Evolutionary conservation across 2,888 invertebrate genomes (phyloP).

Genomic region (Meandrusa payeni): DNA sequence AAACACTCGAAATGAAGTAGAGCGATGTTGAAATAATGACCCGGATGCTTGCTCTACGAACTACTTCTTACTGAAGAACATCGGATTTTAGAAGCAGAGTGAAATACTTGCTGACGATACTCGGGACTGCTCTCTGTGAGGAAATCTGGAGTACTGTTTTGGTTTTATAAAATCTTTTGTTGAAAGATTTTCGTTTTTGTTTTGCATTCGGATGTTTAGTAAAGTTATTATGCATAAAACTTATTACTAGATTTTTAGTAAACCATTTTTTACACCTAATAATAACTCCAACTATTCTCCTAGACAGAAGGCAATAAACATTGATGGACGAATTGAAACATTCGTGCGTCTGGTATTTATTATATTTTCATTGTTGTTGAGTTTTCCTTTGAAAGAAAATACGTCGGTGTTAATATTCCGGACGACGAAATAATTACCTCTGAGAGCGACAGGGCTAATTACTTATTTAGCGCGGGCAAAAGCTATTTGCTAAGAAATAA

Average conservation of each 20-base stretch:
- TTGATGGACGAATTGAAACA: neutral
- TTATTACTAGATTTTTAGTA: neutral
- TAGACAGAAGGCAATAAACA: neutral
- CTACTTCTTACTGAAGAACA: neutral
- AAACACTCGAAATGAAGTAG: conserved; percentile 6
- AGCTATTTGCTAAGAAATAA: conserved; percentile 6
- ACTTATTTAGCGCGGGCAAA: conserved; percentile 6
- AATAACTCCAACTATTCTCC: too few relatives aligned
- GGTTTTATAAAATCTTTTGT: too few relatives aligned
- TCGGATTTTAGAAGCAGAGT: neutral
- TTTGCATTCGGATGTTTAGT: too few relatives aligned
- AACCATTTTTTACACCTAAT: too few relatives aligned
- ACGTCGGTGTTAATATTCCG: conserved; percentile 1
- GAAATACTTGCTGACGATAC: neutral
- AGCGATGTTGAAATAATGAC: conserved; percentile 15
- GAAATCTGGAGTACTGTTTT: too few relatives aligned
- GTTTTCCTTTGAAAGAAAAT: neutral
- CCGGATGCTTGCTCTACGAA: neutral
- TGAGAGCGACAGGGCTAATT: conserved; percentile 12
- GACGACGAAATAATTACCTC: conserved; percentile 8
- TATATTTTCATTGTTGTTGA: too few relatives aligned
- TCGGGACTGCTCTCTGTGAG: too few relatives aligned
- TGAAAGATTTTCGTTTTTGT: too few relatives aligned
- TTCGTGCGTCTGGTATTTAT: too few relatives aligned
- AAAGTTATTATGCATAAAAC: neutral